These are phyloP conservation scores for Xyliphius kryptos DNA, from an alignment of 2,113 vertebrate genomes.

Conservation along the genomic window DNA sequence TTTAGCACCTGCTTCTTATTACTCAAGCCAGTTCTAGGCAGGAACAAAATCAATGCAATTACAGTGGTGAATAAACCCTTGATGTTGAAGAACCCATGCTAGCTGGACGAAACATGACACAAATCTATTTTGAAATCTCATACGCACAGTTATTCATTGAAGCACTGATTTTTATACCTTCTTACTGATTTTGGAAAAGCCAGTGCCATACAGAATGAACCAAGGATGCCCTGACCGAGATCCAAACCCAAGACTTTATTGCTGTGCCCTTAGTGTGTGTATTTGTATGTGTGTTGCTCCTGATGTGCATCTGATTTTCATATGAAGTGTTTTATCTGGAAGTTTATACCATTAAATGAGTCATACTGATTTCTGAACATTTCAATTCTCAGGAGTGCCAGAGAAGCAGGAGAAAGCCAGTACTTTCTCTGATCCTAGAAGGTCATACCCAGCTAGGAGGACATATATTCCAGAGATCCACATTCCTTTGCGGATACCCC, in stretches of 20 bases:
- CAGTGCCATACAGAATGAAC: too few relatives aligned
- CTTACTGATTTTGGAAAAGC: too few relatives aligned
- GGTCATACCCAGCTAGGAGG: constrained; percentile 38
- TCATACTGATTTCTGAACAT: neutral
- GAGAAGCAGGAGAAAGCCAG: constrained; percentile 47
- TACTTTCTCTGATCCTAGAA: constrained; percentile 40
- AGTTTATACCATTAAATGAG: neutral
- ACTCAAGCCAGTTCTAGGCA: constrained; percentile 5
- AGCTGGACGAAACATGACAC: too few relatives aligned
- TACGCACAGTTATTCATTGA: too few relatives aligned
- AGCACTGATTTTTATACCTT: too few relatives aligned
- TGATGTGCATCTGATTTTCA: too few relatives aligned
- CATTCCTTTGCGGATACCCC: constrained; percentile 57
- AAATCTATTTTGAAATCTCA: too few relatives aligned
- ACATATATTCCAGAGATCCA: constrained; percentile 54
- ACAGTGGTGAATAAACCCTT: constrained; percentile 10
- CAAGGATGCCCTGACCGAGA: too few relatives aligned
- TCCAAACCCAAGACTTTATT: too few relatives aligned
- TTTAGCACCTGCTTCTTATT: constrained; percentile 16
- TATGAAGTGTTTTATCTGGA: neutral
- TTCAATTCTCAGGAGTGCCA: constrained; percentile 41
- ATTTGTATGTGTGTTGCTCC: too few relatives aligned
- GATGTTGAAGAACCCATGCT: too few relatives aligned
- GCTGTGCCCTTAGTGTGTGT: too few relatives aligned
- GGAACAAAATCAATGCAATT: constrained; percentile 10